Percentiles rank a stretch among this genome's conserved stretches.
Evolutionary conservation across 1,140 invertebrate genomes (phyloP).

Genomic region (Sycophila sp.): DNA sequence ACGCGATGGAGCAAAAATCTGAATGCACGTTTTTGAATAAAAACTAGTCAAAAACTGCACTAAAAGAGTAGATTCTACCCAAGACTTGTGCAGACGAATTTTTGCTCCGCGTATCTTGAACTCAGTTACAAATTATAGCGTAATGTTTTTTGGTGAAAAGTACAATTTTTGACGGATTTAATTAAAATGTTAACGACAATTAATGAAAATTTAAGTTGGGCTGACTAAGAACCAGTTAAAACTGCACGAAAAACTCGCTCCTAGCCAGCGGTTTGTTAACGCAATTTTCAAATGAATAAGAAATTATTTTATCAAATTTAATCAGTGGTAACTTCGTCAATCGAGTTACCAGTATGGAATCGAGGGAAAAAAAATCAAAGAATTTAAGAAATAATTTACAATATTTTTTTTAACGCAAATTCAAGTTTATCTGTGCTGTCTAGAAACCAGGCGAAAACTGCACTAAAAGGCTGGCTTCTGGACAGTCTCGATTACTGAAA

Average conservation of each 20-base stretch:
- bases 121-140: background rate
- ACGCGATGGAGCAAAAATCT: too few species aligned
- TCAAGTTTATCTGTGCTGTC: background rate
- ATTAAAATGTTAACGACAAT: background rate
- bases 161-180: background rate
- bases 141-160: background rate
- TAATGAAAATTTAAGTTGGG: background rate
- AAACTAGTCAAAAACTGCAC: slow-evolving; percentile 22
- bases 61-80: slow-evolving; percentile 17
- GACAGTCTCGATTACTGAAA: background rate
- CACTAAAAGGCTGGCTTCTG: background rate
- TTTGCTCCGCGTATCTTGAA: background rate
- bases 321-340: background rate
- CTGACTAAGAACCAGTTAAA: slow-evolving; percentile 9
- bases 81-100: slow-evolving; percentile 4
- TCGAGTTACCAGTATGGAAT: too few species aligned
- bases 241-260: slow-evolving; percentile 13
- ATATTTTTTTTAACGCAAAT: background rate
- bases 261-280: background rate
- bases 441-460: slow-evolving; percentile 16
- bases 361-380: background rate
- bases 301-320: background rate
- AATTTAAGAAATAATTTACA: background rate
- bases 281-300: background rate
- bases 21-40: slow-evolving; percentile 2